Base-by-base conservation (phyloP, 1,140 invertebrate species). In the Drosophila nannoptera region DNA sequence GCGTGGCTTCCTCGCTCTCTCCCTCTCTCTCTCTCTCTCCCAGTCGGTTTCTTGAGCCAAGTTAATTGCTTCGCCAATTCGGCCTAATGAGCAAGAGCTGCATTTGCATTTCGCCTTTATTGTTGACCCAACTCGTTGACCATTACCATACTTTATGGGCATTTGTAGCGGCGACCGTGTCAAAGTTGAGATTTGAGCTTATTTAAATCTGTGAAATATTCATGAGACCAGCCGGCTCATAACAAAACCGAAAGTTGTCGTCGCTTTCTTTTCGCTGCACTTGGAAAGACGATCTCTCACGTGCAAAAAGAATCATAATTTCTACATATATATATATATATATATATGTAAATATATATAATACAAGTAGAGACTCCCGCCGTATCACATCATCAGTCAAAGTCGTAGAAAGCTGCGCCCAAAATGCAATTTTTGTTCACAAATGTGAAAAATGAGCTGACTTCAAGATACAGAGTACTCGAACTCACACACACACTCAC, bases 61-160 rank as follows among this genome's bases (percentile, higher is more conserved):
- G 73, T 69, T 76, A 76, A 76, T 76, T 76, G 66, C 73, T 73
- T 76, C 69, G 66, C 70, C 70, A 73, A 69, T 76, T 73, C 61
- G 60, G 65, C 56, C 69, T 64, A 76, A 73, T 76, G 70, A 76
- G 73, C 65, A 61, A 61, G 69, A 69, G 73, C 60, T 69, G 65
- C 69, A 71, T 71, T 71, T 71, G 58, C 56, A 67, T 71, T 71
- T 71, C 64, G 69, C 50, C 61, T 67, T 22, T 22, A 3, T 22
- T 71, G 69, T 71, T 71, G 69, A 71, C 69, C 69, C 45, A 67
- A 67, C 64, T 38, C 36, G 56, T 31, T 71, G 49, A 48, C 48
- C 60, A 73, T 75, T 73, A 54, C 38, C 36, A 62, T 65, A 45
- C 82, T 58, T 78, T 65, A 77, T 61, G 59, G 46, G 42, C 63